A percentile compares a stretch with the other conserved stretches of the same genome.
These are phyloP conservation scores for Melanocharis versteri DNA, from an alignment of 2,113 vertebrate genomes.

Conservation along the genomic window DNA sequence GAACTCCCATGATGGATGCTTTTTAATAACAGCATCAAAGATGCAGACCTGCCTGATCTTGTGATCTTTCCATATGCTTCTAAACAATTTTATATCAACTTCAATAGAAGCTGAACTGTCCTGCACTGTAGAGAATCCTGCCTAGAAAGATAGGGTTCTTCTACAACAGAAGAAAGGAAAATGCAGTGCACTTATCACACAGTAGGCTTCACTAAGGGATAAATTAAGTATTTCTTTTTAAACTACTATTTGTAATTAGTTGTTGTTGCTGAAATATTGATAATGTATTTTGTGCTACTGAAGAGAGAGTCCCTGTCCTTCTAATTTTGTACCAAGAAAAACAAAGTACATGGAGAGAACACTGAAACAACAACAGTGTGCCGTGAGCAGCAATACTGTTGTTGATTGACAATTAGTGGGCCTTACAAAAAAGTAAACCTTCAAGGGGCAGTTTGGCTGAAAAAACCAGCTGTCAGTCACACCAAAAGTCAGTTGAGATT, in stretches of 20 bases:
- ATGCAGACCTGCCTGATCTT: not conserved
- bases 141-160: not conserved
- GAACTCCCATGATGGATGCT: not conserved
- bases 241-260: not conserved
- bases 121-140: not conserved
- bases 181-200: not conserved
- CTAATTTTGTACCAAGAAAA: not conserved
- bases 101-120: not conserved
- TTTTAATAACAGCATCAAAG: constrained; percentile 45
- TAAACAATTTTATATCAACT: not conserved
- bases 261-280: not conserved
- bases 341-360: not conserved
- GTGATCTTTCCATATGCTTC: not conserved
- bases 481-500: not conserved
- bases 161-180: not conserved
- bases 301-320: not conserved
- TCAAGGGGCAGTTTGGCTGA: not conserved
- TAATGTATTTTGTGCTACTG: not conserved
- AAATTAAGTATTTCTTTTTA: not conserved
- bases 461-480: not conserved
- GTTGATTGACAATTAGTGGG: not conserved
- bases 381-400: not conserved
- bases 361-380: not conserved
- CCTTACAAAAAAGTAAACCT: not conserved
- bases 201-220: not conserved